Conservation (phyloP, 2,113 vertebrate species). For the Pica pica region DNA sequence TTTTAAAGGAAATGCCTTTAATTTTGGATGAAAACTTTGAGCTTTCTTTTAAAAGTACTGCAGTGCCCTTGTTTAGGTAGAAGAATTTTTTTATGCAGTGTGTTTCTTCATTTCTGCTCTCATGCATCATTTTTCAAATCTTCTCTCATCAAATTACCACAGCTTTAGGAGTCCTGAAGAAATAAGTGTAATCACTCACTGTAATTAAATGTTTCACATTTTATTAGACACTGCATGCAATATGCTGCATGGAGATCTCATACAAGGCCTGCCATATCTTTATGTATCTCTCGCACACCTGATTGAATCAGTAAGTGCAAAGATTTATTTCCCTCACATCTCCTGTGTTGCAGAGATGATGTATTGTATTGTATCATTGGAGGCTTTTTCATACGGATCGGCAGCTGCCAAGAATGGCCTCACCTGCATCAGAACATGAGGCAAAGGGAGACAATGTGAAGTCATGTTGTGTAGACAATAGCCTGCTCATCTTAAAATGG, state of each 20-base stretch:
- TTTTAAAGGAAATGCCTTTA: not conserved
- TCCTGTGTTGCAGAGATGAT: not conserved
- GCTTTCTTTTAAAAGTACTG: not conserved
- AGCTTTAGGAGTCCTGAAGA: not conserved
- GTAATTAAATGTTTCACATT: slow-evolving; percentile 51
- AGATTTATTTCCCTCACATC: not conserved
- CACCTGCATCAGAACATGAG: not conserved
- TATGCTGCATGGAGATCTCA: not conserved
- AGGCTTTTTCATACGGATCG: not conserved
- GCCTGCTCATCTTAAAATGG: not conserved
- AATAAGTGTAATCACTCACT: not conserved
- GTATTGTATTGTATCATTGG: not conserved
- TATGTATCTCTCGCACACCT: not conserved
- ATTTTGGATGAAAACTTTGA: not conserved
- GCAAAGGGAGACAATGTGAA: not conserved
- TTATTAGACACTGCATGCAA: not conserved
- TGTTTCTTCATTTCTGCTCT: not conserved
- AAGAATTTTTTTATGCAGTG: not conserved
- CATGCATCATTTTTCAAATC: not conserved
- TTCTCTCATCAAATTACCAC: slow-evolving; percentile 14
- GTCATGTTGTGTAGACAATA: not conserved
- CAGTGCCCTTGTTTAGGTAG: not conserved
- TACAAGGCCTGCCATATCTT: not conserved
- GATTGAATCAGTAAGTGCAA: not conserved
- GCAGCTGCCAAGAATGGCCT: not conserved